phyloP scores from a whole-genome alignment of 1,140 invertebrate genomes.

The Phortica variegata region DNA sequence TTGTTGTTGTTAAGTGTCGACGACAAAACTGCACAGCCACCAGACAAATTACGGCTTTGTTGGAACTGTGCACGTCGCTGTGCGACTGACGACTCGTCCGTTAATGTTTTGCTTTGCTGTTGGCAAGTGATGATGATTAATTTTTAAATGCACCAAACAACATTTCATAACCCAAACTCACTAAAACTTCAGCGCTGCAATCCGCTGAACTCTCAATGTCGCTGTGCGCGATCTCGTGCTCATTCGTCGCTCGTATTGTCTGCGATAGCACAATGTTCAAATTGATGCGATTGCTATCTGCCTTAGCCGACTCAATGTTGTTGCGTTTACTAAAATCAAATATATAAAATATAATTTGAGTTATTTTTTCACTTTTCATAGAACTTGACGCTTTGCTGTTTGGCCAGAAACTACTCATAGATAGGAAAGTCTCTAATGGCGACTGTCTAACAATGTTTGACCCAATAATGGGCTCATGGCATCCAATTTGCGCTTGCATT shows the following conservation, averaged over 20 bases:
- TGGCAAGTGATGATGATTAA: too few species aligned
- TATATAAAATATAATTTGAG: slow-evolving; percentile 1
- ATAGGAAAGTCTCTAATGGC: too few species aligned
- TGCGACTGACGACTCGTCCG: background rate
- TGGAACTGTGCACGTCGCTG: background rate
- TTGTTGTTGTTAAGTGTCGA: background rate
- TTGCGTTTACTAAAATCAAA: slow-evolving; percentile 3
- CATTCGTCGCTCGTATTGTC: slow-evolving; percentile 42
- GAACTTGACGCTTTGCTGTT: slow-evolving; percentile 9
- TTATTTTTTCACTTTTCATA: background rate
- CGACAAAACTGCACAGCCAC: background rate
- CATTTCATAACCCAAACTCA: too few species aligned
- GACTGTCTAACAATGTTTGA: slow-evolving; percentile 17
- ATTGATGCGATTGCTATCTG: slow-evolving; percentile 50
- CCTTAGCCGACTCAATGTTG: slow-evolving; percentile 20
- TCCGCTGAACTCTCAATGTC: slow-evolving; percentile 29
- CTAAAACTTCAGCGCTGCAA: slow-evolving; percentile 10
- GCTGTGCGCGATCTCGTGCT: slow-evolving; percentile 28
- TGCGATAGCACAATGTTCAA: slow-evolving; percentile 49
- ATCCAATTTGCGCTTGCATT: too few species aligned
- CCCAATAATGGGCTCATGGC: slow-evolving; percentile 41
- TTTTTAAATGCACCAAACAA: too few species aligned
- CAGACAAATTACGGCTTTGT: slow-evolving; percentile 1
- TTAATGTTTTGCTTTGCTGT: slow-evolving; percentile 1
- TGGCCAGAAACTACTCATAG: slow-evolving; percentile 5